Base-by-base conservation (phyloP, 1,140 invertebrate species). In the Drosophila saltans region DNA sequence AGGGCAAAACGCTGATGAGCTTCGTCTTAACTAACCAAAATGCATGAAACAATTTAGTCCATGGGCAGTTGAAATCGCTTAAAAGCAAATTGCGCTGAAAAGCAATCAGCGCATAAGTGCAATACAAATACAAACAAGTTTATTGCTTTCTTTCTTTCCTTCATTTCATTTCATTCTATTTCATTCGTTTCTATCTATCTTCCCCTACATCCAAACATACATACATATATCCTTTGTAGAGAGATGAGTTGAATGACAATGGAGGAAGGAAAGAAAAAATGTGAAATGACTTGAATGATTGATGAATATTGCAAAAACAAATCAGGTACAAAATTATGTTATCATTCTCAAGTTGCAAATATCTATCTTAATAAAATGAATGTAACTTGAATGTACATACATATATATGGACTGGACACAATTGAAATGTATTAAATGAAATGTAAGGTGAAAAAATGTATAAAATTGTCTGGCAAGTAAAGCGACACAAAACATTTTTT, bases 81-180 rank as follows among this genome's bases (percentile, higher is more conserved):
- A 80, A 75, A 80, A 80, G 72, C 78, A 80, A 80, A 80, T 80
- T 80, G 78, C 78, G 78, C 78, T 80, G 78, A 80, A 80, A 80
- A 80, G 78, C 78, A 80, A 80, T 80, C 78, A 80, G 75, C 72
- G 78, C 78, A 80, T 80, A 80, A 80, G 78, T 80, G 78, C 78
- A 80, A 80, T 80, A 80, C 78, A 80, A 80, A 80, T 80, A 80
- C 78, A 80, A 80, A 80, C 78, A 80, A 80, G 78, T 75, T 80
- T 80, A 80, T 80, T 80, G 78, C 72, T 80, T 80, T 80, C 80
- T 68, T 72, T 74, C 64, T 45, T 28, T 16, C 58, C 30, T 55
- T 21, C 55, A 21, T 16, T 45, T 45, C 43, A 21, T 24, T 48
- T 48, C 45, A 48, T 48, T 48, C 21, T 6, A 36, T 36, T 48